These are phyloP conservation scores for Pimephales promelas DNA, from an alignment of 2,113 vertebrate genomes.

Conservation along the genomic window DNA sequence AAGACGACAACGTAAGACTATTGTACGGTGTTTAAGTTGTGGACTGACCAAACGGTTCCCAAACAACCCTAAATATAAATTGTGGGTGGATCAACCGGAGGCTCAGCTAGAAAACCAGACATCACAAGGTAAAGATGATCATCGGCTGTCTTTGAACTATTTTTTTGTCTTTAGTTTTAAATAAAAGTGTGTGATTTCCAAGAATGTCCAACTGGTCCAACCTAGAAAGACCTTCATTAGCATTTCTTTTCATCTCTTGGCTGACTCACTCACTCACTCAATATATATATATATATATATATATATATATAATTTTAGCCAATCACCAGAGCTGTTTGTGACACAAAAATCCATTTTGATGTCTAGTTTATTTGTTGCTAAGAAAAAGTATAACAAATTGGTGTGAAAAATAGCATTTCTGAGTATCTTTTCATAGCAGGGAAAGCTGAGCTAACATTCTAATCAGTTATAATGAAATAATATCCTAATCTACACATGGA, in stretches of 20 bases:
- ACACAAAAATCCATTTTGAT: not conserved
- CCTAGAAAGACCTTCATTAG: not conserved
- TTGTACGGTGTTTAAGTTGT: slow-evolving; percentile 77
- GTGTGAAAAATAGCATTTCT: not conserved
- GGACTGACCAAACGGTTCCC: slow-evolving; percentile 71
- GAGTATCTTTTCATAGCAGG: not conserved
- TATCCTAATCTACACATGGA: not conserved
- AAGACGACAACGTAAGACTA: slow-evolving; percentile 65
- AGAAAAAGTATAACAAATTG: not conserved
- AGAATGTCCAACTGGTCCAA: not conserved
- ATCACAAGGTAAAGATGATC: slow-evolving; percentile 60
- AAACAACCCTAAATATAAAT: slow-evolving; percentile 74
- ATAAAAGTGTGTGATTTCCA: not conserved
- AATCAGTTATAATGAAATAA: not conserved
- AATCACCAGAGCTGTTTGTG: not conserved
- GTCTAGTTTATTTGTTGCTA: not conserved
- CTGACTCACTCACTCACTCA: no score
- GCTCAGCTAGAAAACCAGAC: slow-evolving; percentile 74
- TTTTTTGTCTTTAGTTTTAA: not conserved
- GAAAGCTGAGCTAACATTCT: not conserved
- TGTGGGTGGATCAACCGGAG: slow-evolving; percentile 79
- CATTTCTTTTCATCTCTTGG: not conserved
- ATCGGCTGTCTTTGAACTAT: not conserved
- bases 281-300: no score
- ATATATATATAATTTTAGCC: no score